Percentiles rank a stretch among this genome's conserved stretches.
phyloP scores from a whole-genome alignment of 2,113 vertebrate species.

The Takifugu flavidus region DNA sequence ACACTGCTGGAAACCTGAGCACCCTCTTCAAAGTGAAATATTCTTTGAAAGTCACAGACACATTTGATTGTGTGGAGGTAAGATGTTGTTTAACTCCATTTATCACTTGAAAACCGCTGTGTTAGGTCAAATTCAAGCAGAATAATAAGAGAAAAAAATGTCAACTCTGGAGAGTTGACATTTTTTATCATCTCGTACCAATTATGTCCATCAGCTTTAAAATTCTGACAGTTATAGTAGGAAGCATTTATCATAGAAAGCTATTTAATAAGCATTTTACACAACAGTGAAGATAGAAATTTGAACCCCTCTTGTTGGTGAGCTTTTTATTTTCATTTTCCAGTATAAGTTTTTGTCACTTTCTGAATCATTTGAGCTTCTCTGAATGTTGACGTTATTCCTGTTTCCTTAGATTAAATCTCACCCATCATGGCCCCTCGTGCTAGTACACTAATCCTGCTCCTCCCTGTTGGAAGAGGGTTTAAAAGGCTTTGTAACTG shows the following conservation, averaged over 20 bases:
- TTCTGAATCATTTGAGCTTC: conserved; percentile 24
- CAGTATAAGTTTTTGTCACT: conserved; percentile 18
- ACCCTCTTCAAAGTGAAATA: conserved; percentile 94
- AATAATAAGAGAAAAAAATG: no score
- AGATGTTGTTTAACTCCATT: conserved; percentile 22
- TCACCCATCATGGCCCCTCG: conserved; percentile 31
- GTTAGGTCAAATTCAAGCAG: background rate
- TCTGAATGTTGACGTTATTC: conserved; percentile 52
- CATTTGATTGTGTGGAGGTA: conserved; percentile 95
- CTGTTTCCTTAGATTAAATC: conserved; percentile 61
- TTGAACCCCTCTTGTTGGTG: no score
- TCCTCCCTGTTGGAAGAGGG: conserved; percentile 48
- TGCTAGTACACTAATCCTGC: conserved; percentile 54
- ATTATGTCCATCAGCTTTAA: no score
- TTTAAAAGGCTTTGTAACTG: conserved; percentile 47
- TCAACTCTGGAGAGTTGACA: no score
- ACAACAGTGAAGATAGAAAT: no score
- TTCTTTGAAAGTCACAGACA: conserved; percentile 88
- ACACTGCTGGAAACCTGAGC: conserved; percentile 90
- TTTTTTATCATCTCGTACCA: no score
- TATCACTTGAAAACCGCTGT: background rate
- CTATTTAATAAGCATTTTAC: no score
- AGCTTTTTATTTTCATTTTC: background rate
- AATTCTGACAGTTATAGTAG: no score
- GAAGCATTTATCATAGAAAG: no score